A percentile compares a stretch with the other conserved stretches of the same genome.
Conservation (phyloP, 2,797 vertebrate species). For the Phylloscopus collybita region DNA sequence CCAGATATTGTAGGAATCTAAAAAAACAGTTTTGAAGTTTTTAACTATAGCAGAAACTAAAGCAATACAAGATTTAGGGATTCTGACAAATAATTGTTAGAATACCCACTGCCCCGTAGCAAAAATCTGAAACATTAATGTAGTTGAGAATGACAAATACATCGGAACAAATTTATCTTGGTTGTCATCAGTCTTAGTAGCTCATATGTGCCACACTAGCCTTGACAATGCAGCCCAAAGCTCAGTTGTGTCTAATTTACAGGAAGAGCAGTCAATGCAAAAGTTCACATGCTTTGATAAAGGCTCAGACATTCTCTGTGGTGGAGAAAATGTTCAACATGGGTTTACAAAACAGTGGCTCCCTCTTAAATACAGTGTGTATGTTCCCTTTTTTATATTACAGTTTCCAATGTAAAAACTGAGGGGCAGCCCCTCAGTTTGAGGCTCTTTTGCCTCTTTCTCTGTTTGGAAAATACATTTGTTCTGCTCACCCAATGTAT, state of each 20-base stretch:
- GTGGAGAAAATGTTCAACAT: not conserved
- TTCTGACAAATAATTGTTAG: not conserved
- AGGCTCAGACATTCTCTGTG: not conserved
- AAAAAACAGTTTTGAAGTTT: not conserved
- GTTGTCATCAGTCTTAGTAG: not conserved
- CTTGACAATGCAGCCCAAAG: not conserved
- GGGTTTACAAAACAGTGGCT: not conserved
- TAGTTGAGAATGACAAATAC: not conserved
- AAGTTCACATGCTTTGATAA: not conserved
- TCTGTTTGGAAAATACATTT: not conserved
- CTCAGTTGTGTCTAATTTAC: not conserved
- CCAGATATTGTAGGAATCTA: not conserved
- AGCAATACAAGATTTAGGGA: not conserved
- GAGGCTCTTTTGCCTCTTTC: not conserved
- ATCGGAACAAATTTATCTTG: not conserved
- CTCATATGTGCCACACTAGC: not conserved
- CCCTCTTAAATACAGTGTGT: not conserved
- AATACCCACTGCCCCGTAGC: not conserved
- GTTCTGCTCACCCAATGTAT: not conserved
- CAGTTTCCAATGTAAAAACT: not conserved
- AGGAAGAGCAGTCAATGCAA: not conserved
- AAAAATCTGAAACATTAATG: not conserved
- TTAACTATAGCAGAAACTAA: not conserved
- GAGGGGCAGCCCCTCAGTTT: not conserved
- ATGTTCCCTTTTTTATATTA: not conserved